These are phyloP conservation scores for Pipistrellus pygmaeus DNA, from an alignment of 2,797 vertebrate genomes.

Conservation along the genomic window DNA sequence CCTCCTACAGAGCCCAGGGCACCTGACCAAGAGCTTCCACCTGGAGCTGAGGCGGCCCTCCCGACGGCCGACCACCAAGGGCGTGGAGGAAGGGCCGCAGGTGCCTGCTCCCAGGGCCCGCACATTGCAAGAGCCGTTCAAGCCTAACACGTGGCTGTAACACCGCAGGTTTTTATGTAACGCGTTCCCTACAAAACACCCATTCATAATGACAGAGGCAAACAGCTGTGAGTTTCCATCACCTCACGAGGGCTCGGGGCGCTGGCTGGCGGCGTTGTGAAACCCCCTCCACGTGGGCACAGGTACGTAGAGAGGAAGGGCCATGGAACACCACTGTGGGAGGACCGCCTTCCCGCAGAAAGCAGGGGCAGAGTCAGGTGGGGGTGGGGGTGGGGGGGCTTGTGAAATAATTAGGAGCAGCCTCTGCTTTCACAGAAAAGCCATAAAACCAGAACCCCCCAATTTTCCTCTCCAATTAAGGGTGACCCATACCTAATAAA, in stretches of 20 bases:
- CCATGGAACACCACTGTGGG: background rate
- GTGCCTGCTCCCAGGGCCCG: background rate
- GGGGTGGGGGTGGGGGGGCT: background rate
- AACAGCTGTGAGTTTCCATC: constrained; percentile 38
- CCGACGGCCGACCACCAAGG: constrained; percentile 44
- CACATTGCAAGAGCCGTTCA: background rate
- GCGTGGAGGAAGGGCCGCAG: background rate
- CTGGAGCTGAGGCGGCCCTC: background rate
- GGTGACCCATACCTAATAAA: constrained; percentile 75
- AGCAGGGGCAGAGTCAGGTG: background rate
- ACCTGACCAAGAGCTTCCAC: constrained; percentile 61
- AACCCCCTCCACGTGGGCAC: background rate
- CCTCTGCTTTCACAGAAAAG: constrained; percentile 78
- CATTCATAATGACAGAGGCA: constrained; percentile 64
- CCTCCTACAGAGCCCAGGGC: background rate
- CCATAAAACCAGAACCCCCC: constrained; percentile 72
- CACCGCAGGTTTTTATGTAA: constrained; percentile 1
- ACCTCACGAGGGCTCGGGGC: background rate
- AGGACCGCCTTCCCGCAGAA: background rate
- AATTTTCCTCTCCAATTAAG: constrained; percentile 79
- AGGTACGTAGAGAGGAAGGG: background rate
- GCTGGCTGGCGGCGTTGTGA: background rate
- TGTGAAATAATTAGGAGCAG: constrained; percentile 69
- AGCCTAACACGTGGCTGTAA: background rate
- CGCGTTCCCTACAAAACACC: constrained; percentile 49